phyloP scores from a whole-genome alignment of 2,797 vertebrate species.

The Phalloptychus januarius region DNA sequence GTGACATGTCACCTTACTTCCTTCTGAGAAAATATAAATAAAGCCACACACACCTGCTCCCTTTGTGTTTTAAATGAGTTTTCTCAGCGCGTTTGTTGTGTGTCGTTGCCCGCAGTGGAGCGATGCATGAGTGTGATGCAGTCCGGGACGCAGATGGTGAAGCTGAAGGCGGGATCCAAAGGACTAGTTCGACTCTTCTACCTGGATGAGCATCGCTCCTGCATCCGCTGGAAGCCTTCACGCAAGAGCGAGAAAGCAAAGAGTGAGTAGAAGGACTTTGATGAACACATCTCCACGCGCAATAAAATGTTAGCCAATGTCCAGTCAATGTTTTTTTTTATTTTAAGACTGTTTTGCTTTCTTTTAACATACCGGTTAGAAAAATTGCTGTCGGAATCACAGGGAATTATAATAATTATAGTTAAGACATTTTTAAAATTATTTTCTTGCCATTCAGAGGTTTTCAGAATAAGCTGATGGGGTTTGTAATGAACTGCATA shows the following conservation, averaged over 20 bases:
- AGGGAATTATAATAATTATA: not conserved
- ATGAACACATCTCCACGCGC: not conserved
- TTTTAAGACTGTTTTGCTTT: not conserved
- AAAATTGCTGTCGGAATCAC: not conserved
- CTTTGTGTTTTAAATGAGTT: slow-evolving; percentile 41
- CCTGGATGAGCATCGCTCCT: slow-evolving; percentile 96
- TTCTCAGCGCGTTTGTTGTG: slow-evolving; percentile 26
- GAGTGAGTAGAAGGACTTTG: slow-evolving; percentile 83
- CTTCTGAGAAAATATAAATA: slow-evolving; percentile 43
- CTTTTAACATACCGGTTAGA: not conserved
- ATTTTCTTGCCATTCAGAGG: not conserved
- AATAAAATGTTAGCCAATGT: not conserved
- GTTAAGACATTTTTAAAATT: not conserved
- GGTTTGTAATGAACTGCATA: not conserved
- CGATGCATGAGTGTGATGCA: slow-evolving; percentile 99
- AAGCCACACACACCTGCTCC: slow-evolving; percentile 64
- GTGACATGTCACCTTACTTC: slow-evolving; percentile 45
- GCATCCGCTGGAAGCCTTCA: slow-evolving; percentile 97
- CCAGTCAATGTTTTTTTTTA: not conserved
- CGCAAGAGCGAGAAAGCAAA: slow-evolving; percentile 98
- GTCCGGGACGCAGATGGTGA: slow-evolving; percentile 99
- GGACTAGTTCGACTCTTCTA: slow-evolving; percentile 96
- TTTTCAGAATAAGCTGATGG: not conserved
- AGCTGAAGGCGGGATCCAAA: slow-evolving; percentile 94
- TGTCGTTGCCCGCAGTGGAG: slow-evolving; percentile 87